Percentiles rank a stretch among this genome's conserved stretches.
phyloP scores from a whole-genome alignment of 2,113 vertebrate genomes.

The Chlamydotis undulata region DNA sequence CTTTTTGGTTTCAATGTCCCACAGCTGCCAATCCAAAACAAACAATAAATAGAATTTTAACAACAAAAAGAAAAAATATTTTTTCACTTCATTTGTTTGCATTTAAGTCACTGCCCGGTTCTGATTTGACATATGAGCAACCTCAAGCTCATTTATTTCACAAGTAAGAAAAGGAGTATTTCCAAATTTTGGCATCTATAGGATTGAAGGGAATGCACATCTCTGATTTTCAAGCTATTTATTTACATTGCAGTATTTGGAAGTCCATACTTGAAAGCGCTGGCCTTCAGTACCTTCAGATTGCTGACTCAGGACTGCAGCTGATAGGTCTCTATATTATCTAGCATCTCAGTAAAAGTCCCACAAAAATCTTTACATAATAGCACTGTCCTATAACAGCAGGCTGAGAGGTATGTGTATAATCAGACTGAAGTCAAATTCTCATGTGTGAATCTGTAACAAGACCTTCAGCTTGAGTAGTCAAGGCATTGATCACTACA shows the following conservation, averaged over 20 bases:
- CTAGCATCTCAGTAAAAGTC: not conserved
- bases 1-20: conserved; percentile 78
- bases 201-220: not conserved
- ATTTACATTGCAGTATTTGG: not conserved
- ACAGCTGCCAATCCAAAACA: conserved; percentile 70
- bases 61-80: not conserved
- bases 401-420: not conserved
- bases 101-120: not conserved
- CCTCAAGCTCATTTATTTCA: not conserved
- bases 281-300: not conserved
- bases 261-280: not conserved
- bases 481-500: not conserved
- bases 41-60: not conserved
- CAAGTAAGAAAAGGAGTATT: not conserved
- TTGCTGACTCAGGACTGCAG: not conserved
- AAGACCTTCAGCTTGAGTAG: not conserved
- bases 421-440: not conserved
- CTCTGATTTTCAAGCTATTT: not conserved
- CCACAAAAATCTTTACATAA: not conserved
- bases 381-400: not conserved
- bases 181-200: not conserved
- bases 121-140: not conserved
- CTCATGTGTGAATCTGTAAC: not conserved
- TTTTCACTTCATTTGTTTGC: not conserved
- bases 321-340: not conserved